Conservation (phyloP, 2,113 vertebrate genomes). For the Gobius niger region DNA sequence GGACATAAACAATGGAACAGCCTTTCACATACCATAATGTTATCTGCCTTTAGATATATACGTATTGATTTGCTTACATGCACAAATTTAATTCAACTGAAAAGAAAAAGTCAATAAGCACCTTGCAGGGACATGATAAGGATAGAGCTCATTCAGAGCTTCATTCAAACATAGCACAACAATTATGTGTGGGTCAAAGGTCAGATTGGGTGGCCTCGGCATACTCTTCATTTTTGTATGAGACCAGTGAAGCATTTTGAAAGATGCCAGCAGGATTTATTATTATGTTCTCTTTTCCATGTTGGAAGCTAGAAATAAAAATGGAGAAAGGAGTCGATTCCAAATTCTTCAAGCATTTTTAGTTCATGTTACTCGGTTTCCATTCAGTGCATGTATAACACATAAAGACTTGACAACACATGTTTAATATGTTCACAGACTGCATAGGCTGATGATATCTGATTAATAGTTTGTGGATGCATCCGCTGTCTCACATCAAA, state of each 20-base stretch:
- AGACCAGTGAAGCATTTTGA: neutral
- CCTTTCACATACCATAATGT: slow-evolving; percentile 37
- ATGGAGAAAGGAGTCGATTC: too few relatives aligned
- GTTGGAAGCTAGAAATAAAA: too few relatives aligned
- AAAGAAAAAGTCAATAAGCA: slow-evolving; percentile 49
- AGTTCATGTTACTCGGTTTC: too few relatives aligned
- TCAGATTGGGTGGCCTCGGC: slow-evolving; percentile 5
- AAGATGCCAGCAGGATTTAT: neutral
- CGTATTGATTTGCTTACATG: slow-evolving; percentile 58
- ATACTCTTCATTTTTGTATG: neutral
- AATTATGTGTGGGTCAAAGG: slow-evolving; percentile 14
- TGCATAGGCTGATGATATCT: neutral
- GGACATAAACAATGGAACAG: slow-evolving; percentile 26
- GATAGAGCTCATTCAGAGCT: slow-evolving; percentile 38
- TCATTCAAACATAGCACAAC: slow-evolving; percentile 11
- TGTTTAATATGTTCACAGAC: neutral
- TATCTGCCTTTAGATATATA: slow-evolving; percentile 50
- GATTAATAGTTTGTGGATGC: slow-evolving; percentile 9
- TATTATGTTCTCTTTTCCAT: neutral
- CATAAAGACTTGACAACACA: neutral
- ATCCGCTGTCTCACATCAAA: slow-evolving; percentile 14
- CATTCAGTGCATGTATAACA: neutral
- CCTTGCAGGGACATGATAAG: slow-evolving; percentile 59
- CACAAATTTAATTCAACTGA: slow-evolving; percentile 43
- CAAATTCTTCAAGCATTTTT: too few relatives aligned